These are phyloP conservation scores for Anguilla japonica DNA, from an alignment of 2,113 vertebrate genomes.

Conservation along the genomic window DNA sequence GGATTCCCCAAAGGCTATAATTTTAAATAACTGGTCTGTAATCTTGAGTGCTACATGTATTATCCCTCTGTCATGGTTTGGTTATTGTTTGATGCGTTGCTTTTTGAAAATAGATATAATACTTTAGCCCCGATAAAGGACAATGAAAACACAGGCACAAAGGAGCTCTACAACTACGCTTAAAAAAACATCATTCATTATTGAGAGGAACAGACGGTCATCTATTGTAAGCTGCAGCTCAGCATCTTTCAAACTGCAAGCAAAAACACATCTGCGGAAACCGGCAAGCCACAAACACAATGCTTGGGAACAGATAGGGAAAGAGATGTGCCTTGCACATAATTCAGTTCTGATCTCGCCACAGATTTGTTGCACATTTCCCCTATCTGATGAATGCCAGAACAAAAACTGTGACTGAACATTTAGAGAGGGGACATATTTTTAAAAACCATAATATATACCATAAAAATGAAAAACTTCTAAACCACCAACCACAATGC, in stretches of 20 bases:
- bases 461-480: background rate
- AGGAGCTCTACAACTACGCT: background rate
- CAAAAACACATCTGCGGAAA: background rate
- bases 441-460: background rate
- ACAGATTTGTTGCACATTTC: background rate
- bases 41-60: background rate
- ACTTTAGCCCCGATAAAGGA: conserved; percentile 10
- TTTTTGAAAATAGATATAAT: conserved; percentile 10
- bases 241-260: conserved; percentile 1
- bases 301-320: background rate
- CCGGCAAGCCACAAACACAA: background rate
- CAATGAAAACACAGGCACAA: conserved; percentile 13
- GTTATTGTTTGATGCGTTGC: conserved; percentile 4
- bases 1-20: conserved; percentile 10
- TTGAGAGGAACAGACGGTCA: background rate
- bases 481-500: background rate
- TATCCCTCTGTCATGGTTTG: background rate
- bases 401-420: background rate
- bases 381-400: background rate
- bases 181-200: conserved; percentile 20
- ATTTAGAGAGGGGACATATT: background rate
- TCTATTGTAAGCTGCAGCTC: background rate
- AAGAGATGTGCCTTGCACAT: background rate
- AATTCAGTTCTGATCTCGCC: background rate
- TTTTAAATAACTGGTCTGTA: conserved; percentile 3